Conservation (phyloP, 1,140 invertebrate genomes). For the Panagrolaimus sp. region DNA sequence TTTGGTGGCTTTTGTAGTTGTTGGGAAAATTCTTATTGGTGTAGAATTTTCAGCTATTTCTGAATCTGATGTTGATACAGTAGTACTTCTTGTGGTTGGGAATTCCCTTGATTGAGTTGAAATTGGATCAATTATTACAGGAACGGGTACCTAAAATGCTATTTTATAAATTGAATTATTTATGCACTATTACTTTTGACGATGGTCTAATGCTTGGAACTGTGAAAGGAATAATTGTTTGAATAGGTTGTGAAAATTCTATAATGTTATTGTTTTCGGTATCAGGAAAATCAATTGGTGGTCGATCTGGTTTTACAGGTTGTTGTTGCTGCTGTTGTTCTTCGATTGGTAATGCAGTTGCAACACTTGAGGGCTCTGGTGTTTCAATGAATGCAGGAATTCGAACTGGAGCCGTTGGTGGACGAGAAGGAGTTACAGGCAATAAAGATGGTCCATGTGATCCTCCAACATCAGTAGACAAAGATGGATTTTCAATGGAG, state of each 20-base stretch:
- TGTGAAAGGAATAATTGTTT: constrained; percentile 13
- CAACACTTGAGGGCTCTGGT: background rate
- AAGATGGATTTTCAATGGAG: constrained; percentile 7
- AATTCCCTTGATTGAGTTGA: background rate
- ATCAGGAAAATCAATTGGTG: background rate
- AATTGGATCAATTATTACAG: background rate
- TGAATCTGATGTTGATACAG: background rate
- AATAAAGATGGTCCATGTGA: background rate
- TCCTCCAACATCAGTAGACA: constrained; percentile 4
- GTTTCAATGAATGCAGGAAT: constrained; percentile 14
- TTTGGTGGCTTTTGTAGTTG: background rate
- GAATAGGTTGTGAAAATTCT: constrained; percentile 5
- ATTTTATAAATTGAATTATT: background rate
- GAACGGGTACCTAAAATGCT: background rate
- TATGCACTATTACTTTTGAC: background rate
- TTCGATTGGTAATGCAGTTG: background rate
- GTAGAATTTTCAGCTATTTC: background rate
- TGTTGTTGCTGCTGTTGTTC: constrained; percentile 1
- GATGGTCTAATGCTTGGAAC: background rate
- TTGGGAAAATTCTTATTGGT: background rate
- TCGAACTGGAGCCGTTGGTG: background rate
- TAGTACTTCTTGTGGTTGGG: background rate
- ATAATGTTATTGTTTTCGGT: constrained; percentile 6
- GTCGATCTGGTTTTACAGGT: background rate
- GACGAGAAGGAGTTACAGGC: background rate